Base-by-base conservation (phyloP, 1,140 invertebrate genomes). In the Ceratina australensis region DNA sequence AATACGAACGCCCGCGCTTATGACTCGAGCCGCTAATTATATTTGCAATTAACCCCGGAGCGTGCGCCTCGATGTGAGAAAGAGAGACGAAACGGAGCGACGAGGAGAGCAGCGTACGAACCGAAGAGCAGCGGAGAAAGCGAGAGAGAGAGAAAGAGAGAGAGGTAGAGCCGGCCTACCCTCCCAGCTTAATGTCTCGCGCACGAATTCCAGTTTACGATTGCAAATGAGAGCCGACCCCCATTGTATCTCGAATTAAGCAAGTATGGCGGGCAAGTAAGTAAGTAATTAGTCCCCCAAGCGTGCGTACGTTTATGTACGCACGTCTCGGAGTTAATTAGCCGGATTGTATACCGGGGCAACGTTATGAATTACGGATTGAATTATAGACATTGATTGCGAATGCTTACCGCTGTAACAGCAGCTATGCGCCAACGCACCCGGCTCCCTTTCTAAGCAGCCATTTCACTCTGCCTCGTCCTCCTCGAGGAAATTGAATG, bases 11-110 rank as follows among this genome's bases (percentile, higher is more conserved):
- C 72, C 59, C 68, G 72, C 86, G 86, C 86, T 88, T 88, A 88
- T 86, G 81, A 86, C 82, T 87, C 81, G 79, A 88, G 85, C 82
- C 81, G 86, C 86, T 89, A 89, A 89, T 88, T 89, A 89, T 89
- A 87, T 89, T 88, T 89, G 86, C 86, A 88, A 89, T 88, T 89
- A 86, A 82, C 82, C 73, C 69, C 73, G 76, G 78, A 74, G 75
- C 68, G 72, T 73, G 81, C 71, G 76, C 63, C 71, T 24, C 65
- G 20, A 73, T 15, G 52, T 24, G 60, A 59, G 65, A 42, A 42
- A 64, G 49, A 76, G 15, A 52, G 15, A 63, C 22, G 61, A 24
- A 56, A 24, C 26, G 56, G 28, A 64, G 56, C 0, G 33, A 60
- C 5, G 42, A 60, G 72, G 49, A 59, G 42, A 73, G 42, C 26